phyloP scores from a whole-genome alignment of 2,113 vertebrate genomes.

The Grammomys surdaster region DNA sequence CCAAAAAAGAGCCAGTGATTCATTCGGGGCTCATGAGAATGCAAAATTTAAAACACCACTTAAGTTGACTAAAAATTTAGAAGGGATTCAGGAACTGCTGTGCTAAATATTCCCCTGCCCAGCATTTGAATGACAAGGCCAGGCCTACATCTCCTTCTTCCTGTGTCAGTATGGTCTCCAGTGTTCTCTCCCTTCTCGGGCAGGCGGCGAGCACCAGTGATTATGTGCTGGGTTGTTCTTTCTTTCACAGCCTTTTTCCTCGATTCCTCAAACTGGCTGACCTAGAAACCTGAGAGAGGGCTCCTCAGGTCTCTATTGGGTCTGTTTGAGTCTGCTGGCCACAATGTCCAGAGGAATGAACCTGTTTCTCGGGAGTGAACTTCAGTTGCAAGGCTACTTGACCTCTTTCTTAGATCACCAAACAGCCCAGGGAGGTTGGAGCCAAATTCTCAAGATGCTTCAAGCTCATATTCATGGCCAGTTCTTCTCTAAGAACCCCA shows the following conservation, averaged over 20 bases:
- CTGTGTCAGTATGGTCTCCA: not conserved
- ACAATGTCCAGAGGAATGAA: not conserved
- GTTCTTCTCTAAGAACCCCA: not conserved
- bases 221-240: not conserved
- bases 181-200: not conserved
- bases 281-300: not conserved
- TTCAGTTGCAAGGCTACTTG: not conserved
- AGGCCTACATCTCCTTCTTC: not conserved
- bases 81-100: not conserved
- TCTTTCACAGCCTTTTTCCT: not conserved
- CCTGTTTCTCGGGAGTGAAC: not conserved
- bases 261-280: not conserved
- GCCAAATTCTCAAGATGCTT: not conserved
- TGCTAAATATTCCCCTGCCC: not conserved
- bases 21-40: constrained; percentile 24
- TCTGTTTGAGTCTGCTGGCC: not conserved
- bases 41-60: not conserved
- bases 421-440: not conserved
- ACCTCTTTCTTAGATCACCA: not conserved
- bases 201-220: not conserved
- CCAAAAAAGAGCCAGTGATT: constrained; percentile 45
- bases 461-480: not conserved
- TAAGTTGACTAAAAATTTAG: not conserved
- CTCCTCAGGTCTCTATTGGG: not conserved
- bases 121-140: not conserved